A percentile compares a stretch with the other conserved stretches of the same genome.
Evolutionary conservation across 2,113 vertebrate species (phyloP).

Genomic region (Spea multiplicata): DNA sequence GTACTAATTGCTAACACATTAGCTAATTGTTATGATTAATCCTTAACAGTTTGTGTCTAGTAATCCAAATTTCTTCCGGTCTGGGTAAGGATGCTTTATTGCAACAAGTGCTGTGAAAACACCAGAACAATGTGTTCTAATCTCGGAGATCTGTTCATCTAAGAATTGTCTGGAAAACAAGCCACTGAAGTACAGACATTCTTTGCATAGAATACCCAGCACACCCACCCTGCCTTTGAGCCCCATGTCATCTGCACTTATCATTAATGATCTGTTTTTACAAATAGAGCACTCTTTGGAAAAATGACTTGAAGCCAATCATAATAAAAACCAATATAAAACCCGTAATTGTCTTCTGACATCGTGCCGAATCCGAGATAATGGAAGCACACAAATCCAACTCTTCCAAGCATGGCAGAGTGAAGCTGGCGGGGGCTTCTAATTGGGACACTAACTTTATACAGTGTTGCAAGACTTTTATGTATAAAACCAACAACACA

Average conservation of each 20-base stretch:
- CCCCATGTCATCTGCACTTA: slow-evolving; percentile 75
- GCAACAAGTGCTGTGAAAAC: slow-evolving; percentile 74
- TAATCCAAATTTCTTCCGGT: slow-evolving; percentile 77
- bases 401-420: slow-evolving; percentile 10
- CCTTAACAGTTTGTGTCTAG: slow-evolving; percentile 70
- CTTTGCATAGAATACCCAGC: slow-evolving; percentile 60
- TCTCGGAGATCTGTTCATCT: slow-evolving; percentile 67
- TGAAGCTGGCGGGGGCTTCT: not conserved
- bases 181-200: slow-evolving; percentile 70
- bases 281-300: slow-evolving; percentile 83
- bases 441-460: too few relatives aligned
- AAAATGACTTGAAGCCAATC: slow-evolving; percentile 82
- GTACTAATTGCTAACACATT: slow-evolving; percentile 79
- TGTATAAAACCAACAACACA: too few relatives aligned
- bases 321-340: slow-evolving; percentile 78
- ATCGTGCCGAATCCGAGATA: slow-evolving; percentile 63
- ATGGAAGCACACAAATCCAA: slow-evolving; percentile 59
- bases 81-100: slow-evolving; percentile 76
- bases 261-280: slow-evolving; percentile 76
- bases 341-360: slow-evolving; percentile 77
- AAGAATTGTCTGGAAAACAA: slow-evolving; percentile 65
- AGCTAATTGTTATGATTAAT: slow-evolving; percentile 86
- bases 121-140: slow-evolving; percentile 75
- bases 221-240: slow-evolving; percentile 65
- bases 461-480: too few relatives aligned